A percentile compares a stretch with the other conserved stretches of the same genome.
Conservation (phyloP, 2,888 invertebrate genomes). For the Luperina nickerlii region DNA sequence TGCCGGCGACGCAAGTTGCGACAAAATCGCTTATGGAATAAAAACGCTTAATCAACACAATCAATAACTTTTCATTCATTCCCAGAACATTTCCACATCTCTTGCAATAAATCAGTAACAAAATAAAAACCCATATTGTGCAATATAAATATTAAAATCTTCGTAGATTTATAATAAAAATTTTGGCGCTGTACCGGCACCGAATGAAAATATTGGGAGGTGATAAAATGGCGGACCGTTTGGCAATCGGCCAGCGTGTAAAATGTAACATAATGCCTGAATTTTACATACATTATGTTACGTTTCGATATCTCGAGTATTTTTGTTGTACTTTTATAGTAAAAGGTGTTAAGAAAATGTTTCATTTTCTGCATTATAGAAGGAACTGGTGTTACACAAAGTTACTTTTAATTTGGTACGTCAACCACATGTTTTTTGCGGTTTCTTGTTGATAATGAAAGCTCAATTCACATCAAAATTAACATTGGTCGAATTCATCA, state of each 20-base stretch:
- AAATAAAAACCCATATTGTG: constrained; percentile 17
- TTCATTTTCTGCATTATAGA: background rate
- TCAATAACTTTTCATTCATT: background rate
- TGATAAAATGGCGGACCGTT: constrained; percentile 53
- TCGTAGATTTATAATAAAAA: constrained; percentile 47
- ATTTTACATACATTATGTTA: constrained; percentile 55
- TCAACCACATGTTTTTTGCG: background rate
- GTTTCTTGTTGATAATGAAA: constrained; percentile 9
- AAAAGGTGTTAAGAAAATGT: background rate
- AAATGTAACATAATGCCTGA: constrained; percentile 54
- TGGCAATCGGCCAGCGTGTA: constrained; percentile 61
- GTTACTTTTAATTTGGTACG: background rate
- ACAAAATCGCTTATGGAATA: background rate
- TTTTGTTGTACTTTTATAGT: background rate
- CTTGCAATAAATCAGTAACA: constrained; percentile 23
- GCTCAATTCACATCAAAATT: constrained; percentile 31
- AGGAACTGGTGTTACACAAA: background rate
- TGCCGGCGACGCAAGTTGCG: background rate
- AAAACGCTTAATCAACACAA: background rate
- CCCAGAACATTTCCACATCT: background rate
- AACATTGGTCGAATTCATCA: constrained; percentile 21
- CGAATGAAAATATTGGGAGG: constrained; percentile 65
- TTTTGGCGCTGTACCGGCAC: constrained; percentile 48
- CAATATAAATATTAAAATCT: constrained; percentile 52
- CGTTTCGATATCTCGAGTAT: constrained; percentile 13